phyloP scores from a whole-genome alignment of 1,140 invertebrate genomes.

The Sarcophaga peregrina region DNA sequence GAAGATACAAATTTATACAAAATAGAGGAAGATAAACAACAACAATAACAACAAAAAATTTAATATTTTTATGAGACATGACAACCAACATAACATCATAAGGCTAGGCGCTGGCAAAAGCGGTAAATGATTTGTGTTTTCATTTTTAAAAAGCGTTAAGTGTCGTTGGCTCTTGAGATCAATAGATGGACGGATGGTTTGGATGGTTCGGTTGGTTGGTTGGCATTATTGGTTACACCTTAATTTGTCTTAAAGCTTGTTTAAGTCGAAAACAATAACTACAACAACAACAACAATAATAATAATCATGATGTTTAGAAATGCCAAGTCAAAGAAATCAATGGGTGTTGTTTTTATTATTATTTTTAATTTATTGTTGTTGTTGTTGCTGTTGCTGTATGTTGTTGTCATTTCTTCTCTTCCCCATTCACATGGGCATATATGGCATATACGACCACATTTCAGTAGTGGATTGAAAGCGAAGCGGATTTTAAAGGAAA shows the following conservation, averaged over 20 bases:
- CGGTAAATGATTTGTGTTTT: background rate
- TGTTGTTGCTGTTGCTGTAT: no score
- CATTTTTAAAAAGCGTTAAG: slow-evolving; percentile 1
- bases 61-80: slow-evolving; percentile 2
- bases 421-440: no score
- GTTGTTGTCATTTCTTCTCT: no score
- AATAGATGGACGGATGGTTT: background rate
- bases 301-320: background rate
- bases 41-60: background rate
- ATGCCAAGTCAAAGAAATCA: background rate
- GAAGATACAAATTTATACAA: background rate
- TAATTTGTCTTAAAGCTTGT: slow-evolving; percentile 34
- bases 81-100: background rate
- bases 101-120: background rate
- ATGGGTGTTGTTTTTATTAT: slow-evolving; percentile 1
- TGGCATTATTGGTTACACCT: slow-evolving; percentile 33
- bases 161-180: background rate
- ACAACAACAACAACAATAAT: background rate
- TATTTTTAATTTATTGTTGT: slow-evolving; percentile 7
- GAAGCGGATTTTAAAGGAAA: slow-evolving; percentile 32
- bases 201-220: background rate
- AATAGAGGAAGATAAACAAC: background rate
- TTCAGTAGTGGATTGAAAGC: slow-evolving; percentile 12
- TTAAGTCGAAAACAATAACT: background rate
- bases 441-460: background rate